These are phyloP conservation scores for Poecilia gillii DNA, from an alignment of 2,797 vertebrate species.

Conservation along the genomic window DNA sequence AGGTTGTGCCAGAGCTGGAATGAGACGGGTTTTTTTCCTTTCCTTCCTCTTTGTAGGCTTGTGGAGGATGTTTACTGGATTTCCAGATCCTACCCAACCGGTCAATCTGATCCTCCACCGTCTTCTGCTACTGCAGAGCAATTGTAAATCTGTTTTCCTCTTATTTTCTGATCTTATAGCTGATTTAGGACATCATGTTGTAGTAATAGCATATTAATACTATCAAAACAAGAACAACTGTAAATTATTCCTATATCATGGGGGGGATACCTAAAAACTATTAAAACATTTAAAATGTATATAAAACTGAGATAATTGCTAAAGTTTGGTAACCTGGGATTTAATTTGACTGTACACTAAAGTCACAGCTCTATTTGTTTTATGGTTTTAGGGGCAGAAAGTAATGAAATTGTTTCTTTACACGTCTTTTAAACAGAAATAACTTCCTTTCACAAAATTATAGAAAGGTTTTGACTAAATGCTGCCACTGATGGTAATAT, in stretches of 20 bases:
- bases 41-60: slow-evolving; percentile 4
- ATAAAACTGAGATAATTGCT: not conserved
- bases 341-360: not conserved
- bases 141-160: not conserved
- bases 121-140: not conserved
- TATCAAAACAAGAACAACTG: slow-evolving; percentile 6
- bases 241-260: not conserved
- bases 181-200: not conserved
- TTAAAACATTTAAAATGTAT: not conserved
- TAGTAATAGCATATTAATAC: not conserved
- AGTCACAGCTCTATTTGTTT: not conserved
- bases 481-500: not conserved
- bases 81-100: slow-evolving; percentile 26
- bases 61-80: slow-evolving; percentile 46
- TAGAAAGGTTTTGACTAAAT: not conserved
- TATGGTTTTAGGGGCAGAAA: not conserved
- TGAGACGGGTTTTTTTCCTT: slow-evolving; percentile 37
- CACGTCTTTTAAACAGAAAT: not conserved
- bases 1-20: slow-evolving; percentile 64
- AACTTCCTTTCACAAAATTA: not conserved
- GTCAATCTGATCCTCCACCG: slow-evolving; percentile 6
- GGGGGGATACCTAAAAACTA: slow-evolving; percentile 3
- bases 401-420: not conserved
- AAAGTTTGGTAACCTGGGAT: not conserved
- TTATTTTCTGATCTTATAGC: not conserved